phyloP scores from a whole-genome alignment of 2,797 vertebrate species.

The Chaetophractus vellerosus region DNA sequence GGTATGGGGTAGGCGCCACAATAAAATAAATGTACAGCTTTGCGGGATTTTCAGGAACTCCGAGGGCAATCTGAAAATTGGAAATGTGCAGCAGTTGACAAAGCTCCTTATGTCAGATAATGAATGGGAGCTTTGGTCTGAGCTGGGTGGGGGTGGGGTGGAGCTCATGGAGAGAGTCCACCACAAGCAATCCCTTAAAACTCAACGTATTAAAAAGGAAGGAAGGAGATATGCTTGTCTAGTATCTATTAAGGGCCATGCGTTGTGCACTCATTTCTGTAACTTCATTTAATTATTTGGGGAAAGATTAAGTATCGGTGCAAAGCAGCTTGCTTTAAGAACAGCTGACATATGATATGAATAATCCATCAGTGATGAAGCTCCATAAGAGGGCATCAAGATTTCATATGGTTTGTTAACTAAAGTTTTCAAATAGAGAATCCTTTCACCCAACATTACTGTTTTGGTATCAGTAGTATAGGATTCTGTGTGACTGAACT shows the following conservation, averaged over 20 bases:
- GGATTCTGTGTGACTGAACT: background rate
- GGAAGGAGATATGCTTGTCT: background rate
- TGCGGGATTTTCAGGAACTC: constrained; percentile 85
- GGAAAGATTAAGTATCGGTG: background rate
- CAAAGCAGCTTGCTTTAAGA: constrained; percentile 3
- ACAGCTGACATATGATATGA: background rate
- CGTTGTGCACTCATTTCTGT: background rate
- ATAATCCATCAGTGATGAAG: background rate
- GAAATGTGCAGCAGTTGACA: constrained; percentile 64
- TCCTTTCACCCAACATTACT: background rate
- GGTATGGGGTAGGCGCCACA: constrained; percentile 62
- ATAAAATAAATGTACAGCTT: constrained; percentile 83
- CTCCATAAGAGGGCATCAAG: background rate
- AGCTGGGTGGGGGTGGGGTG: accelerated
- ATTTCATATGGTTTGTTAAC: background rate
- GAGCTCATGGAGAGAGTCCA: background rate
- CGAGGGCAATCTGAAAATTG: constrained; percentile 73
- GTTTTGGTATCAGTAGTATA: background rate
- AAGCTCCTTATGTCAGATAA: constrained; percentile 23
- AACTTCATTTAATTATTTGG: background rate
- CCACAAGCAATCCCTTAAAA: too few species aligned
- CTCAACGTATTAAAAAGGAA: background rate
- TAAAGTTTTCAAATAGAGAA: background rate
- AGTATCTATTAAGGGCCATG: background rate
- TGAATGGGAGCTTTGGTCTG: constrained; percentile 17